Evolutionary conservation across 2,797 vertebrate species (phyloP).

Genomic region (Vespertilio murinus): DNA sequence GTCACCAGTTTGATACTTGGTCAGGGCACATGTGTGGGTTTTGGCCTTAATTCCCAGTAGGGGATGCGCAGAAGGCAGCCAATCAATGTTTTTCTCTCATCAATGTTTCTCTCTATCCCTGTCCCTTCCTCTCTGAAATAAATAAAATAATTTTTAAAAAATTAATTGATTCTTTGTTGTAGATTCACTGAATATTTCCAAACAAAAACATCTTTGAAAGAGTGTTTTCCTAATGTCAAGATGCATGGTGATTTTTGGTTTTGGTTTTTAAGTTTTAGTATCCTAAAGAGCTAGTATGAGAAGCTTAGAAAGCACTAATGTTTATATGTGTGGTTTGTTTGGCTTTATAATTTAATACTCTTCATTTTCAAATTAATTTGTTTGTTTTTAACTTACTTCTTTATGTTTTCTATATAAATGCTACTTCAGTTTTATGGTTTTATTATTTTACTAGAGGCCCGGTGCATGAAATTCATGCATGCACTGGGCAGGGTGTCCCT

Average conservation of each 20-base stretch:
- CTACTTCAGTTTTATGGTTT: neutral
- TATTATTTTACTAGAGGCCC: neutral
- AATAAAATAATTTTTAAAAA: no score
- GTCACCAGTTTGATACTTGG: no score
- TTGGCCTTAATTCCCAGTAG: no score
- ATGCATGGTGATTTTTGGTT: neutral
- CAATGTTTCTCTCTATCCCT: no score
- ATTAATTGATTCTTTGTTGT: neutral
- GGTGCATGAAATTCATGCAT: no score
- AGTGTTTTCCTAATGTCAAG: neutral
- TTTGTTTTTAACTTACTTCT: constrained; percentile 30
- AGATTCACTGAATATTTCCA: constrained; percentile 29
- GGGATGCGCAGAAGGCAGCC: no score
- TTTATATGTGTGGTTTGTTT: neutral
- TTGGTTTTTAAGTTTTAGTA: neutral
- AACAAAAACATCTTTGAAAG: neutral
- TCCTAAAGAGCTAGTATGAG: neutral
- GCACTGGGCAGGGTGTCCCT: no score
- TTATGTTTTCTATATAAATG: constrained; percentile 1
- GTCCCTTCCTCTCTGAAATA: no score
- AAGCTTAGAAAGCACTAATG: neutral
- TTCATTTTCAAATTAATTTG: neutral
- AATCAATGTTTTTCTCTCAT: no score
- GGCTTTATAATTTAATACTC: neutral
- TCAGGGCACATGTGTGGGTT: no score